Conservation (phyloP, 1,140 invertebrate genomes). For the Cyclargus thomasi region DNA sequence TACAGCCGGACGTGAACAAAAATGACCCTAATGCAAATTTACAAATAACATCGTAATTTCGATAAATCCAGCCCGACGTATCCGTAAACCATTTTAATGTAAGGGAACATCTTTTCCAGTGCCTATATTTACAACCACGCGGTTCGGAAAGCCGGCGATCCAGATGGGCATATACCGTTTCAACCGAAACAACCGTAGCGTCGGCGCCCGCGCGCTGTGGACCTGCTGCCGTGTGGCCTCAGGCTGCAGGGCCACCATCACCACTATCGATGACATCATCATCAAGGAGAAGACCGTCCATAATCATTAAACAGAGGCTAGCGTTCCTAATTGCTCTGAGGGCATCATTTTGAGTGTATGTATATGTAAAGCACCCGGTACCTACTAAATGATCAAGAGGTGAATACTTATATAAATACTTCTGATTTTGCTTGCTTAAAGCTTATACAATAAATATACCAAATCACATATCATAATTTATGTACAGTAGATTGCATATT, state of each 20-base stretch:
- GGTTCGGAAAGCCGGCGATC: slow-evolving; percentile 52
- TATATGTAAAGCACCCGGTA: too few relatives aligned
- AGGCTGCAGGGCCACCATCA: slow-evolving; percentile 55
- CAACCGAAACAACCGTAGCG: slow-evolving; percentile 52
- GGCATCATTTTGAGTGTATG: too few relatives aligned
- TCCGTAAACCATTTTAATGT: too few relatives aligned
- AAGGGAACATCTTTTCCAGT: slow-evolving; percentile 20
- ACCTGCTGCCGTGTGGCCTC: slow-evolving; percentile 47
- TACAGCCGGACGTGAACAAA: too few relatives aligned
- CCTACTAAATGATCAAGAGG: too few relatives aligned
- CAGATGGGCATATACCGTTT: slow-evolving; percentile 50
- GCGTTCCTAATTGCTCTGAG: too few relatives aligned
- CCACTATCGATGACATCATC: slow-evolving; percentile 50
- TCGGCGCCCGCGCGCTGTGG: slow-evolving; percentile 41
- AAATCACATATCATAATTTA: too few relatives aligned
- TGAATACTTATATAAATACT: too few relatives aligned
- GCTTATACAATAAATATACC: too few relatives aligned
- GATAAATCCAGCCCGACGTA: neutral
- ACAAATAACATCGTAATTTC: neutral
- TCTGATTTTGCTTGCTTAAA: too few relatives aligned
- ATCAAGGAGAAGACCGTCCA: slow-evolving; percentile 46
- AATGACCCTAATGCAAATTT: neutral
- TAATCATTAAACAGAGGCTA: slow-evolving; percentile 52
- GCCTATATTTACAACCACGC: slow-evolving; percentile 34
- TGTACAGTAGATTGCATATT: too few relatives aligned